These are phyloP conservation scores for Diabrotica undecimpunctata DNA, from an alignment of 1,140 invertebrate genomes.

Conservation along the genomic window DNA sequence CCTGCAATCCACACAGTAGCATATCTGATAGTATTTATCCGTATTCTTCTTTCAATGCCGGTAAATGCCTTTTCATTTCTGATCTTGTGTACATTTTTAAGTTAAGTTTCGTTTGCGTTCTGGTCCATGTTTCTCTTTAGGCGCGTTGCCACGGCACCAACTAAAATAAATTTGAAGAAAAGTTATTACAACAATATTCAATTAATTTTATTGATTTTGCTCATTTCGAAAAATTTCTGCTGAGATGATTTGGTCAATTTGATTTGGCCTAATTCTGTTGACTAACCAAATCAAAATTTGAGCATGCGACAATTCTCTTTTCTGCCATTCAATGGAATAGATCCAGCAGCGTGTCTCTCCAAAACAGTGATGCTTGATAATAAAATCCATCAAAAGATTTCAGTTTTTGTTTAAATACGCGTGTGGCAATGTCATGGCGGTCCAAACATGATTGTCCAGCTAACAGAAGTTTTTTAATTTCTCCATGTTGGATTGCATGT, in stretches of 20 bases:
- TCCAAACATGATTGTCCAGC: conserved; percentile 39
- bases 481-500: neutral
- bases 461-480: neutral
- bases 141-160: no score
- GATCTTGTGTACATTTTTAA: no score
- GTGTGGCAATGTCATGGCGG: conserved; percentile 50
- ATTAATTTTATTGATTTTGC: neutral
- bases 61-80: no score
- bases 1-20: no score
- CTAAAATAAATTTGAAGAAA: no score
- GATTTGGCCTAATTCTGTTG: conserved; percentile 46
- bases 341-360: conserved; percentile 40
- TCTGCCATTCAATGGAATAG: conserved; percentile 51
- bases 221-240: no score
- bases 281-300: conserved; percentile 51
- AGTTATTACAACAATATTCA: no score
- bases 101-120: no score
- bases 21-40: no score
- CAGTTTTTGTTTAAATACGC: conserved; percentile 48
- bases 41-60: no score
- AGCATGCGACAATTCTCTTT: conserved; percentile 48
- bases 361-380: conserved; percentile 40
- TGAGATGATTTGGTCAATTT: conserved; percentile 53
- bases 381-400: conserved; percentile 41
- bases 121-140: no score